Evolutionary conservation across 2,797 vertebrate species (phyloP), one percentile per base, ranked within the genome.

Genomic region (Macropodus opercularis): DNA sequence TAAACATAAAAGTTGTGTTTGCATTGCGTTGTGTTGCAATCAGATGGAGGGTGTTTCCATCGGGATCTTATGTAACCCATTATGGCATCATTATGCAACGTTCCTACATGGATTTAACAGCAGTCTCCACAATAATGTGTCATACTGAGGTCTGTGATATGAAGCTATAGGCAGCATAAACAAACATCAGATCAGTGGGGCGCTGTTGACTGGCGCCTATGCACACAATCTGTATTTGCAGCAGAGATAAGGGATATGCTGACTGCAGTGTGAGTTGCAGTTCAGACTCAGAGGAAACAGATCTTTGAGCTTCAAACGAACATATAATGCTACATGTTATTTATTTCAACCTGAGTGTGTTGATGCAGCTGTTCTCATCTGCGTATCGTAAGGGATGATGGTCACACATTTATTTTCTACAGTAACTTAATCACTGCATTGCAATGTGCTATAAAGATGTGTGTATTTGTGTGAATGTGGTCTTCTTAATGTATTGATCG

Each of bases 31-130:
- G 17, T 13, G 3, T 56, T 44, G 47, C 35, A 59, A 70, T 50
- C 80, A 85, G 76, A 75, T 84, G 79, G 69, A 54, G 52, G 59
- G 26, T 50, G 51, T 54, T 65, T 40, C 65, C 21, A n/a, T 66
- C 41, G 21, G 27, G 14, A 58, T 38, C 4, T 77, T 71, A 69
- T 59, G 69, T 23, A 75, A 77, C 3, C 22, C 17, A 21, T 53
- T 26, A 27, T 24, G 34, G 66, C 17, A 48, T 38, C 54, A 53
- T 79, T 43, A 79, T 79, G 72, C 55, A 72, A 69, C 52, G 52
- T 67, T 31, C 54, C n/a, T 15, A 5, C 15, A 42, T 19, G 48
- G 79, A 79, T 82, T 75, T 80, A 52, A 50, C 35, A 40, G 43
- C 72, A 75, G 77, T 77, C 57, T 51, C 31, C 17, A 1, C 19